phyloP scores from a whole-genome alignment of 2,797 vertebrate genomes.

The Apodemus agrarius region DNA sequence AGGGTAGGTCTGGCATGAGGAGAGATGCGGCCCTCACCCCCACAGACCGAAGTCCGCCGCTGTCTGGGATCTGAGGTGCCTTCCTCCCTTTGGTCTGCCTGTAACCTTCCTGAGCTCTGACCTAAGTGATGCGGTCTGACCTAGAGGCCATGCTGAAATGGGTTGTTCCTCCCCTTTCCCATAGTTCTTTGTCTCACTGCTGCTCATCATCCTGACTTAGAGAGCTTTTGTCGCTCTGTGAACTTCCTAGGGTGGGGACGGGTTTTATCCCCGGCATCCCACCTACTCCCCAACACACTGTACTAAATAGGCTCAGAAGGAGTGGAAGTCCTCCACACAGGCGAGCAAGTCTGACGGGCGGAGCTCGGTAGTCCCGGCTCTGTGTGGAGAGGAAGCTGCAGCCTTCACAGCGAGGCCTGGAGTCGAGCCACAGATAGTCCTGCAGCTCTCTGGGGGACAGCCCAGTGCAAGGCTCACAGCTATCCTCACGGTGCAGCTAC shows the following conservation, averaged over 20 bases:
- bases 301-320: background rate
- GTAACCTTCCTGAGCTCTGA: background rate
- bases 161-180: background rate
- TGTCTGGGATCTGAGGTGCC: background rate
- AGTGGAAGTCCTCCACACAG: background rate
- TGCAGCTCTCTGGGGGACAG: background rate
- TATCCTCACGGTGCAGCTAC: background rate
- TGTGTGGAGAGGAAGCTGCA: background rate
- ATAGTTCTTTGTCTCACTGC: background rate
- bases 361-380: background rate
- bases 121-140: background rate
- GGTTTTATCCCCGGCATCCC: background rate
- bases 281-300: background rate
- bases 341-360: background rate
- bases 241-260: background rate
- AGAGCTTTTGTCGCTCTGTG: background rate
- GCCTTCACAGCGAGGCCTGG: background rate
- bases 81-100: background rate
- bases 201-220: background rate
- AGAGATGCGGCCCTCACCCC: background rate
- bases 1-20: background rate
- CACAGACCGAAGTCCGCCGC: background rate
- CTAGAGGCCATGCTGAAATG: background rate
- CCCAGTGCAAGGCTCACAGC: background rate
- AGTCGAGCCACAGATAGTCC: background rate